A percentile compares a stretch with the other conserved stretches of the same genome.
Conservation (phyloP, 2,888 invertebrate genomes). For the Copidosoma aretas region DNA sequence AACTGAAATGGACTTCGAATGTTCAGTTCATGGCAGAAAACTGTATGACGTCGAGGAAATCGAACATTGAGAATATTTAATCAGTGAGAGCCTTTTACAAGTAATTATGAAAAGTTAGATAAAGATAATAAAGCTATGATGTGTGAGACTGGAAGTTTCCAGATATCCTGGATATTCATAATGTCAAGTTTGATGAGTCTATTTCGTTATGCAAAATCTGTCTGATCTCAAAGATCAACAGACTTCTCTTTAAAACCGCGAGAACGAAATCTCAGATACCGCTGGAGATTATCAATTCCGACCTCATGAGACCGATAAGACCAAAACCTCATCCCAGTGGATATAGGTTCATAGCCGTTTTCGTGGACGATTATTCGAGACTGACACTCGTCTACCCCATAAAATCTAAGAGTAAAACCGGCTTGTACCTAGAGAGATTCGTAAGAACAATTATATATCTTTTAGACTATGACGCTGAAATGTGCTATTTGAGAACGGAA, state of each 20-base stretch:
- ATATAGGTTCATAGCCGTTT: conserved; percentile 38
- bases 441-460: conserved; percentile 6
- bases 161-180: conserved; percentile 8
- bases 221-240: too few species aligned
- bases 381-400: background rate
- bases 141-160: conserved; percentile 30
- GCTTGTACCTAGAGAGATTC: background rate
- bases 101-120: conserved; percentile 32
- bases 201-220: conserved; percentile 37
- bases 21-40: conserved; percentile 14
- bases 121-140: conserved; percentile 35
- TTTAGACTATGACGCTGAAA: conserved; percentile 39
- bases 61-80: background rate
- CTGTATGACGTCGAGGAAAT: conserved; percentile 6
- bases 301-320: conserved; percentile 32
- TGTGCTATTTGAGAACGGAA: conserved; percentile 44
- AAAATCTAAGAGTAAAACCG: background rate
- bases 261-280: conserved; percentile 36
- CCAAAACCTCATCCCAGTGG: conserved; percentile 7
- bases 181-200: background rate
- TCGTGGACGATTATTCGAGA: conserved; percentile 21
- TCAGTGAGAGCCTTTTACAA: background rate
- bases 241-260: conserved; percentile 36
- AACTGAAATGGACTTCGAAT: conserved; percentile 5
- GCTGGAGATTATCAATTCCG: conserved; percentile 41